Evolutionary conservation across 2,113 vertebrate genomes (phyloP).

Genomic region (Carassius carassius): DNA sequence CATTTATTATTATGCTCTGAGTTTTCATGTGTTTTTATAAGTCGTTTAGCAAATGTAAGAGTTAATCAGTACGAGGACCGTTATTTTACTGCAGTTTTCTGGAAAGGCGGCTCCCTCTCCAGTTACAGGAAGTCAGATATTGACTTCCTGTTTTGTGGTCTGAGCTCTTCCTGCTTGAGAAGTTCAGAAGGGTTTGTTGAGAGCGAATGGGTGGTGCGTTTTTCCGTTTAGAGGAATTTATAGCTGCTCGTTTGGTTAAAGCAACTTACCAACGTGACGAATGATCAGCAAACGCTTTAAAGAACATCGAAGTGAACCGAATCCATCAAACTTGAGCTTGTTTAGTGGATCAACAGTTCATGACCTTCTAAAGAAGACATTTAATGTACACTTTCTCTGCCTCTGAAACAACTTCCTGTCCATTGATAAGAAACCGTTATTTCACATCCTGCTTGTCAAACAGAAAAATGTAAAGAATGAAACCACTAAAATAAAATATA

Average conservation of each 20-base stretch:
- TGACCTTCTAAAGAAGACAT: neutral
- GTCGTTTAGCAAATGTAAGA: too few relatives aligned
- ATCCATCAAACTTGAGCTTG: neutral
- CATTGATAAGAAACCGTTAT: neutral
- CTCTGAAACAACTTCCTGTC: neutral
- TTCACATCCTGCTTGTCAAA: neutral
- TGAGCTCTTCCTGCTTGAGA: conserved; percentile 60
- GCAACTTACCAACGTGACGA: neutral
- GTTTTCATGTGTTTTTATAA: too few relatives aligned
- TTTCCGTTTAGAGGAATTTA: neutral
- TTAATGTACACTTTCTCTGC: neutral
- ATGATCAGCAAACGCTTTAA: neutral
- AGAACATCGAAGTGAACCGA: neutral
- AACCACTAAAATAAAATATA: too few relatives aligned
- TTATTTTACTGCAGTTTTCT: neutral
- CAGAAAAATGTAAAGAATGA: neutral
- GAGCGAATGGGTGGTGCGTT: neutral
- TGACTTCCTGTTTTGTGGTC: conserved; percentile 70
- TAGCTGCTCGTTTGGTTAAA: neutral
- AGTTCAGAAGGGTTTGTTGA: neutral
- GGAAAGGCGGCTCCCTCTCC: conserved; percentile 42
- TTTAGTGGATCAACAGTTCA: neutral
- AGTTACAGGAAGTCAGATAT: conserved; percentile 68
- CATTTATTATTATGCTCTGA: too few relatives aligned
- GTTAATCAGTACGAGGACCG: neutral